A percentile compares a stretch with the other conserved stretches of the same genome.
Evolutionary conservation across 2,888 invertebrate genomes (phyloP).

Genomic region (Amphipoea lucens): DNA sequence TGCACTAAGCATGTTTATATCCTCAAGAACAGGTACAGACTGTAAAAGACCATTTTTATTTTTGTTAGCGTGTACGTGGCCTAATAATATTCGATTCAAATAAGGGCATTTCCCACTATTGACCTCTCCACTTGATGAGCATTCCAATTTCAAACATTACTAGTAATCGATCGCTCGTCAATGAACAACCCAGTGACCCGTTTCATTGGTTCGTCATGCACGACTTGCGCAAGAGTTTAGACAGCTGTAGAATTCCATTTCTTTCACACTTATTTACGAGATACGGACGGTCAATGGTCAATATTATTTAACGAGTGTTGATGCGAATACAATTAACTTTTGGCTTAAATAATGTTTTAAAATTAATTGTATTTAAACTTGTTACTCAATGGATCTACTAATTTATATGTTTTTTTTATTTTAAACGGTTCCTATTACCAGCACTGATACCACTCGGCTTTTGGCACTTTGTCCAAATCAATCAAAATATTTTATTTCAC

Average conservation of each 20-base stretch:
- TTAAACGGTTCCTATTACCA: neutral
- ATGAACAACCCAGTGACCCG: conserved; percentile 55
- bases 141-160: conserved; percentile 40
- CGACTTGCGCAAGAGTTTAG: conserved; percentile 58
- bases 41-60: neutral
- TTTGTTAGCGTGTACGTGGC: neutral
- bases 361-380: neutral
- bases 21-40: neutral
- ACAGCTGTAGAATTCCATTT: conserved; percentile 52
- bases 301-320: conserved; percentile 13
- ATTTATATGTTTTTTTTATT: neutral
- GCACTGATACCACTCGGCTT: neutral
- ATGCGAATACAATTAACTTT: neutral
- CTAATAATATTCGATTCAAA: neutral
- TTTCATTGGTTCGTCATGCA: conserved; percentile 22
- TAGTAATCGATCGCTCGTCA: conserved; percentile 43
- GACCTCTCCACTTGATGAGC: neutral
- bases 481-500: no score
- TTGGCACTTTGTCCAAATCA: neutral
- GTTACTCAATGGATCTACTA: neutral
- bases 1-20: neutral
- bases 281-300: conserved; percentile 14
- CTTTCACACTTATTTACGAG: conserved; percentile 20
- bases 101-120: neutral
- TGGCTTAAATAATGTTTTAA: neutral